These are phyloP conservation scores for Peromyscus aztecus DNA, from an alignment of 2,797 vertebrate species.

Conservation along the genomic window DNA sequence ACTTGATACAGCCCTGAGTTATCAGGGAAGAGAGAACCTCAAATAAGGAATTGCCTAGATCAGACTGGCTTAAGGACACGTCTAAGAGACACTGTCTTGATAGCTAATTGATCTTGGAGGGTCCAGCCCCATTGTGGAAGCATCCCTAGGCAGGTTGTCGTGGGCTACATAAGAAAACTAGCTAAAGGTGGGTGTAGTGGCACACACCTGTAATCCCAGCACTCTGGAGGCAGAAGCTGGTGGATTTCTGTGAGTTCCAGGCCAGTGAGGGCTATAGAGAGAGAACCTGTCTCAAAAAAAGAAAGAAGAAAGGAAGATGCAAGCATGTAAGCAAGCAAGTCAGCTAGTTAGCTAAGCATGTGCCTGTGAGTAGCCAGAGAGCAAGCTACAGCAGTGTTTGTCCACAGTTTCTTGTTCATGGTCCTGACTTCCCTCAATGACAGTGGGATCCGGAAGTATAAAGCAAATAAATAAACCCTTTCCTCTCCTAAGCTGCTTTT, in stretches of 20 bases:
- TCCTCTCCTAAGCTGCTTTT: not conserved
- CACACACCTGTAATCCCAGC: not conserved
- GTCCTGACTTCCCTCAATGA: not conserved
- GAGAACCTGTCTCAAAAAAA: not conserved
- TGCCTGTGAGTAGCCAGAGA: not conserved
- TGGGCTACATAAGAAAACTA: not conserved
- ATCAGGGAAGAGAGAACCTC: not conserved
- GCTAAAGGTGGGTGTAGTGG: not conserved
- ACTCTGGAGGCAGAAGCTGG: not conserved
- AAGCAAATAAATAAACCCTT: not conserved
- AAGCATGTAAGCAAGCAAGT: not conserved
- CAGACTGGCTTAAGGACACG: not conserved
- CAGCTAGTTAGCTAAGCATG: not conserved
- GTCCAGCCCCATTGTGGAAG: not conserved
- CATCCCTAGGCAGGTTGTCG: not conserved
- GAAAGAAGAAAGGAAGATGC: not conserved
- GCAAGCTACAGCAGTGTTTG: not conserved
- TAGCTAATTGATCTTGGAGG: not conserved
- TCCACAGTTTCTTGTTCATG: not conserved
- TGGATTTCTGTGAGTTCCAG: not conserved
- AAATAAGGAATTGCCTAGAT: not conserved
- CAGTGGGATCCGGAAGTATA: not conserved
- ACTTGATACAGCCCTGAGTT: not conserved
- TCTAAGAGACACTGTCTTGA: not conserved
- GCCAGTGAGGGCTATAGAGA: not conserved